Evolutionary conservation across 2,113 vertebrate species (phyloP).

Genomic region (Prietella phreatophila): DNA sequence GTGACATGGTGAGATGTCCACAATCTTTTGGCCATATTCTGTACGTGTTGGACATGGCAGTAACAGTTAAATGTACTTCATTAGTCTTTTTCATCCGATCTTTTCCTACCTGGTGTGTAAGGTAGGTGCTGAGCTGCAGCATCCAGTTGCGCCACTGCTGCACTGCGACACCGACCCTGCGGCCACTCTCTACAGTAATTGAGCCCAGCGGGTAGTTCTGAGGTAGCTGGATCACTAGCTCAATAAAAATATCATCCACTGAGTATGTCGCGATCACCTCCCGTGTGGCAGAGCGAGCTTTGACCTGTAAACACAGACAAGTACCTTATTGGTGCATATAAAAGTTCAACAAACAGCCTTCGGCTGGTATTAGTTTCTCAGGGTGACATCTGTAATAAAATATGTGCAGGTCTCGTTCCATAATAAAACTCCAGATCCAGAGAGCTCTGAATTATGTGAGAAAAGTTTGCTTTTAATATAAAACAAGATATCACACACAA

Average conservation of each 20-base stretch:
- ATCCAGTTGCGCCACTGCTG: conserved; percentile 99
- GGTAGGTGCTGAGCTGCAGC: conserved; percentile 95
- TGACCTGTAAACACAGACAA: conserved; percentile 76
- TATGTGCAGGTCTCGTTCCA: background rate
- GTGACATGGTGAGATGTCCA: background rate
- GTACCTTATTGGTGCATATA: background rate
- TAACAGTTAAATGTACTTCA: background rate
- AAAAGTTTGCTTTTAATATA: background rate
- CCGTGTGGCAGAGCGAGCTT: conserved; percentile 87
- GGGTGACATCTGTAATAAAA: background rate
- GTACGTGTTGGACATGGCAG: background rate
- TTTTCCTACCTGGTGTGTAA: conserved; percentile 87
- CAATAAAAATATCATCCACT: conserved; percentile 95
- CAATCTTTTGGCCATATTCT: background rate
- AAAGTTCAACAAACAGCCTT: background rate
- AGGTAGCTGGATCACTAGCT: conserved; percentile 93
- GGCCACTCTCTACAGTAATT: conserved; percentile 90
- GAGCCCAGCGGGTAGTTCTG: conserved; percentile 91
- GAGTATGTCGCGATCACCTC: conserved; percentile 96
- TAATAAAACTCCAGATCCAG: background rate
- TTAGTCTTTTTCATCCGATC: background rate
- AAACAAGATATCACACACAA: background rate
- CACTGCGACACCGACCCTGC: conserved; percentile 92
- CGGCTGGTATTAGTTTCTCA: background rate
- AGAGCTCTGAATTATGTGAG: background rate